Evolutionary conservation across 2,113 vertebrate species (phyloP).

Genomic region (Muscicapa adusta): DNA sequence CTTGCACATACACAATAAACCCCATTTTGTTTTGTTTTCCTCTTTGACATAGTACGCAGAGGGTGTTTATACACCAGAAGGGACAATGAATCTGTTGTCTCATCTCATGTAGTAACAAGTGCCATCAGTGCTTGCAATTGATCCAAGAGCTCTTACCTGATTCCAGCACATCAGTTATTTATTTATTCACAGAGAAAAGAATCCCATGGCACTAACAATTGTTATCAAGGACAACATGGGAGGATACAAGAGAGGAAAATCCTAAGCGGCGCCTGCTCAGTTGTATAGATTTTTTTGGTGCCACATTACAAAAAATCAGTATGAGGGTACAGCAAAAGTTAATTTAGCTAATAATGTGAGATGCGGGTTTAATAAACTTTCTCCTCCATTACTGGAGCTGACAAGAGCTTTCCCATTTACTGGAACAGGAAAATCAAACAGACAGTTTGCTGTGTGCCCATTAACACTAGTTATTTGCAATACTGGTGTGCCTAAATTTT

Average conservation of each 20-base stretch:
- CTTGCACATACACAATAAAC: constrained; percentile 31
- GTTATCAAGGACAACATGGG: background rate
- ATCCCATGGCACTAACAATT: background rate
- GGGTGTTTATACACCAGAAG: constrained; percentile 30
- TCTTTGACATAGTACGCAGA: constrained; percentile 27
- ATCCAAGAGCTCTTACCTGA: constrained; percentile 52
- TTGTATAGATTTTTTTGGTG: background rate
- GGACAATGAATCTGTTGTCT: constrained; percentile 45
- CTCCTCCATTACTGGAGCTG: background rate
- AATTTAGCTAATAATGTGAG: background rate
- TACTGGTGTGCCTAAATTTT: background rate
- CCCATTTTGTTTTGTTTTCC: constrained; percentile 56
- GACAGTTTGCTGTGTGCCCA: background rate
- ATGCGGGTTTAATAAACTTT: background rate
- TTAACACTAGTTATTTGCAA: background rate
- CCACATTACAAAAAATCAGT: background rate
- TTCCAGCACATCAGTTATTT: constrained; percentile 27
- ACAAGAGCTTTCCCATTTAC: background rate
- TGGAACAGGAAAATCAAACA: background rate
- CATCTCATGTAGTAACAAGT: constrained; percentile 33
- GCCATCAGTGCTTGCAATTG: constrained; percentile 6
- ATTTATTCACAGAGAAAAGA: constrained; percentile 33
- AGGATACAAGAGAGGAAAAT: constrained; percentile 14
- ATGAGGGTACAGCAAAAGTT: background rate
- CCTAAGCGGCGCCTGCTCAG: background rate